Conservation (phyloP, 2,113 vertebrate species). For the Rhinoderma darwinii region DNA sequence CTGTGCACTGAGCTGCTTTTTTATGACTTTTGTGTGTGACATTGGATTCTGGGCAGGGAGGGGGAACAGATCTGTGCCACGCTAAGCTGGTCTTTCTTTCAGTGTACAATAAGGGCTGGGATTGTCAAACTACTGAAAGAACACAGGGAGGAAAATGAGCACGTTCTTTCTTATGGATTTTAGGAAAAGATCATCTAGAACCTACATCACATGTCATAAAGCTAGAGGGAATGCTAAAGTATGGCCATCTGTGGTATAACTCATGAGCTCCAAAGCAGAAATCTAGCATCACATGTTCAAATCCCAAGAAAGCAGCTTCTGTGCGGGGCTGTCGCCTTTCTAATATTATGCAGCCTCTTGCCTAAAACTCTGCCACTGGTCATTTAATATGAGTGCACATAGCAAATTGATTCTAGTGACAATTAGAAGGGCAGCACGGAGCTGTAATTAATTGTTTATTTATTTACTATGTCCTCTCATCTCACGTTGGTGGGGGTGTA, state of each 20-base stretch:
- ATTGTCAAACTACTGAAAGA: conserved; percentile 62
- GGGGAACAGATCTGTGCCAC: conserved; percentile 73
- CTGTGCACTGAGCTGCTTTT: conserved; percentile 77
- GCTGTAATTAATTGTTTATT: conserved; percentile 49
- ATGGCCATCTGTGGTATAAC: conserved; percentile 37
- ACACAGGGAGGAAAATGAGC: conserved; percentile 50
- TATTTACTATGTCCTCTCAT: conserved; percentile 37
- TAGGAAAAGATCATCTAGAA: conserved; percentile 43
- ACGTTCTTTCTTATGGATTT: conserved; percentile 54
- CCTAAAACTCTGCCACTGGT: conserved; percentile 28
- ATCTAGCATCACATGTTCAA: conserved; percentile 4
- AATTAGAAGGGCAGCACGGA: conserved; percentile 42
- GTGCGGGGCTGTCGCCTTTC: not conserved
- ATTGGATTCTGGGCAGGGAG: conserved; percentile 78
- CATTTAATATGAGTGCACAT: not conserved
- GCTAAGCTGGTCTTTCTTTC: conserved; percentile 78
- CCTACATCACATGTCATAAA: conserved; percentile 20
- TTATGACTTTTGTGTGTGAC: conserved; percentile 70
- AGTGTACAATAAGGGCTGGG: conserved; percentile 67
- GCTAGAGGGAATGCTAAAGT: conserved; percentile 9
- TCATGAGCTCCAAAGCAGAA: conserved; percentile 2
- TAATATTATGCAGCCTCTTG: conserved; percentile 35
- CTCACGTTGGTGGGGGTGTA: conserved; percentile 22
- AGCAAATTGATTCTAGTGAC: conserved; percentile 36
- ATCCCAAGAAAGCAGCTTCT: conserved; percentile 13